Evolutionary conservation across 2,113 vertebrate species (phyloP), one percentile per base, ranked within the genome.

Genomic region (Vireo altiloquus): DNA sequence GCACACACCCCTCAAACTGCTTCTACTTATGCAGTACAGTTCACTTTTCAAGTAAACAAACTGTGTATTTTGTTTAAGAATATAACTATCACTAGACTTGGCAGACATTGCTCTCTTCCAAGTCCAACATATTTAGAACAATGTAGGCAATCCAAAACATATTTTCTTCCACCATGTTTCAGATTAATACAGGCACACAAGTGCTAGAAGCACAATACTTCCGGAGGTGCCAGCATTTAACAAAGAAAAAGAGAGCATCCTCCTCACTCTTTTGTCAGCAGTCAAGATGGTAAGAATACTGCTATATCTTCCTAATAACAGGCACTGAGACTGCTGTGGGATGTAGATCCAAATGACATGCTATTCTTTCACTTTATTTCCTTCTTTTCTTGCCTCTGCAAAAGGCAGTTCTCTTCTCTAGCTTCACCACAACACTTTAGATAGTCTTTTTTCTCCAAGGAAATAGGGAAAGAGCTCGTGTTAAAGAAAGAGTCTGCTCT

Each of bases 121-220:
- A 66, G 35, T 28, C 22, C 15, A 71, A 17, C 7, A 14, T 31
- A 64, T 19, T 70, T 61, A 65, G 12, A 88, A 75, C 28, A 75
- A 71, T 1, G 27, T 7, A 87, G 21, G 23, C 0, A 0, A 82
- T 63, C 17, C 28, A 71, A 79, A 79, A n/a, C 7, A 5, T 12
- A 35, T 28, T 42, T 49, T 63, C 31, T 84, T 79, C 47, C 28
- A 71, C 60, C 22, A 15, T 28, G 16, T 61, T 86, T 88, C 65
- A 80, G 15, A 68, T 54, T n/a, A 70, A 90, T 50, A 89, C 2
- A 74, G 37, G 50, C 30, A 65, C 8, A 16, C 11, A 49, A 70
- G 12, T 16, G 31, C 28, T 80, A 88, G 18, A 90, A 77, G 54
- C 46, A 37, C 30, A 31, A 22, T 13, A n/a, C 11, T 30, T 42